Evolutionary conservation across 2,888 invertebrate species (phyloP).

Genomic region (Antheraea yamamai): DNA sequence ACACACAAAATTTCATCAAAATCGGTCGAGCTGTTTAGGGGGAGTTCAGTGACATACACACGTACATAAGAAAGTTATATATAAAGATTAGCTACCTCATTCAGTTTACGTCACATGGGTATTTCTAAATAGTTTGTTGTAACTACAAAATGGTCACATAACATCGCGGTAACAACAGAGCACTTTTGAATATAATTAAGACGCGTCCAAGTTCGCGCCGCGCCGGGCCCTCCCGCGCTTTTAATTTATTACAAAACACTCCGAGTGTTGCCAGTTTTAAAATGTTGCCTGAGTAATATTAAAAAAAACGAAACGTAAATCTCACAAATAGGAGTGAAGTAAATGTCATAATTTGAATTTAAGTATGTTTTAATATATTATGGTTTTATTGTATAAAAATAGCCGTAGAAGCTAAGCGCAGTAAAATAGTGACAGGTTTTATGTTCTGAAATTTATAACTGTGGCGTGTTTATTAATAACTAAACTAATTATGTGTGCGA

Average conservation of each 20-base stretch:
- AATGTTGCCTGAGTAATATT: slow-evolving; percentile 42
- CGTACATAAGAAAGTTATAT: too few species aligned
- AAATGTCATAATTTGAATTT: slow-evolving; percentile 35
- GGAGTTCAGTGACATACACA: too few species aligned
- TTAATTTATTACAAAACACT: slow-evolving; percentile 33
- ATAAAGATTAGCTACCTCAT: background rate
- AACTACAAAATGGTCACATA: slow-evolving; percentile 32
- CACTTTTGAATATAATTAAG: slow-evolving; percentile 63
- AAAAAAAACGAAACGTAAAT: slow-evolving; percentile 35
- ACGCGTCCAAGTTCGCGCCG: slow-evolving; percentile 52
- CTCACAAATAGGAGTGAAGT: slow-evolving; percentile 23
- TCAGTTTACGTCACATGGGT: background rate
- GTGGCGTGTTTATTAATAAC: slow-evolving; percentile 11
- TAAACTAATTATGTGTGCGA: slow-evolving; percentile 10
- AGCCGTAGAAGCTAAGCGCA: slow-evolving; percentile 10
- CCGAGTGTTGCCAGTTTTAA: slow-evolving; percentile 29
- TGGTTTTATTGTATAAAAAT: slow-evolving; percentile 18
- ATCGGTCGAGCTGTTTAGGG: too few species aligned
- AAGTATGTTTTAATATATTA: slow-evolving; percentile 18
- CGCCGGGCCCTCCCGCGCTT: slow-evolving; percentile 32
- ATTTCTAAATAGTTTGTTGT: slow-evolving; percentile 33
- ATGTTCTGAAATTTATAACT: slow-evolving; percentile 10
- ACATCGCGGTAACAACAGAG: slow-evolving; percentile 44
- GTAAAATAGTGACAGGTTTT: slow-evolving; percentile 9
- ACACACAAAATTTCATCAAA: too few species aligned